Percentiles rank a stretch among this genome's conserved stretches.
Conservation (phyloP, 2,113 vertebrate species). For the Calonectris borealis region DNA sequence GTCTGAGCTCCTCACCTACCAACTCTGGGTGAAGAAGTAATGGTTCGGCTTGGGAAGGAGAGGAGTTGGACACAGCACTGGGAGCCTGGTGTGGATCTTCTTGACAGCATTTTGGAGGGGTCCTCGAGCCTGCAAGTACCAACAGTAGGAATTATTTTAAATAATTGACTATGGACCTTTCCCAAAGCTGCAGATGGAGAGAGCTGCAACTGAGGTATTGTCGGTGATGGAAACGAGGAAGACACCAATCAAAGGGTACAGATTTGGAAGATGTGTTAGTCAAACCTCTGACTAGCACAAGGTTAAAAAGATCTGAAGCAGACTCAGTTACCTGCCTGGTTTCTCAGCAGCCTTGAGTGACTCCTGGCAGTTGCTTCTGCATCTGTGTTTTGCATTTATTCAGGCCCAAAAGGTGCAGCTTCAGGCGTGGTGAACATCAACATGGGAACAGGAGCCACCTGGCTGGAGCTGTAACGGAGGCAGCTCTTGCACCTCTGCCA, state of each 20-base stretch:
- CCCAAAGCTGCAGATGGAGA: neutral
- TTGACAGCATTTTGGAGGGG: neutral
- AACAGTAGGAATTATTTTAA: neutral
- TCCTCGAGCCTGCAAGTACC: neutral
- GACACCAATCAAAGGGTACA: rapidly evolving
- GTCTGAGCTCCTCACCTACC: neutral
- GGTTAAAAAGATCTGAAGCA: neutral
- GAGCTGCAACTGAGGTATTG: neutral
- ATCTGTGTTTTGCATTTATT: neutral
- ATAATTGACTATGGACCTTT: neutral
- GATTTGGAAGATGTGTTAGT: neutral
- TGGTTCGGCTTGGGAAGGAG: neutral
- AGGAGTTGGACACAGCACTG: neutral
- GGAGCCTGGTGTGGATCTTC: neutral
- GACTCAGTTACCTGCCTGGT: neutral
- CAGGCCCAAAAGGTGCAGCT: neutral
- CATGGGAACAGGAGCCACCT: neutral
- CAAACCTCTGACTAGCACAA: neutral
- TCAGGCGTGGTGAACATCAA: neutral
- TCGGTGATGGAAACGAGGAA: rapidly evolving
- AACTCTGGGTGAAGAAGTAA: rapidly evolving
- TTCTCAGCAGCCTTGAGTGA: neutral
- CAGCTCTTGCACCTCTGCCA: neutral
- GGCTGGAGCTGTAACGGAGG: neutral
- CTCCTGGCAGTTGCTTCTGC: neutral